Evolutionary conservation across 2,113 vertebrate genomes (phyloP).

Genomic region (Phalacrocorax carbo): DNA sequence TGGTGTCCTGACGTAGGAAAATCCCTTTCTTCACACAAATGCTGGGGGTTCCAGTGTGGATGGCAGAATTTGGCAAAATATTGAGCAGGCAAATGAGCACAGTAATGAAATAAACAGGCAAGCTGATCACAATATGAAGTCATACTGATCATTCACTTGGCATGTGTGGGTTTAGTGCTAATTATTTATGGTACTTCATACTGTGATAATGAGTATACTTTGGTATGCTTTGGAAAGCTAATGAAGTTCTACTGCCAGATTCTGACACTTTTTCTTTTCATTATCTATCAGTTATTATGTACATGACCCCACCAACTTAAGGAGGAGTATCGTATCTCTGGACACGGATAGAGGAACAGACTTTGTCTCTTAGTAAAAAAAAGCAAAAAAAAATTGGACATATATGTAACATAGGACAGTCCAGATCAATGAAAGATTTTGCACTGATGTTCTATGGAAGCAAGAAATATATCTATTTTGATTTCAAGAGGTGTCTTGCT

Average conservation of each 20-base stretch:
- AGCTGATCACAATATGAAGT: neutral
- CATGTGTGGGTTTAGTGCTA: neutral
- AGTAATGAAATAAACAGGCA: neutral
- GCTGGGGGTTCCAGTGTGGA: neutral
- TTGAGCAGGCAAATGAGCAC: neutral
- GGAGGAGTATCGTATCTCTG: neutral
- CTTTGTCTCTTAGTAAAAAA: neutral
- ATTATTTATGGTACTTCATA: conserved; percentile 34
- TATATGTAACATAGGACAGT: neutral
- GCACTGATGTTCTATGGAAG: neutral
- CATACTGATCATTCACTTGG: neutral
- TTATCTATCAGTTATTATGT: neutral
- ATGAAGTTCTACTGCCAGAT: conserved; percentile 5
- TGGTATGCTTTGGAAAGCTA: neutral
- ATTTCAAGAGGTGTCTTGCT: neutral
- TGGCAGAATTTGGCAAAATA: conserved; percentile 21
- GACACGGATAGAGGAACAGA: neutral
- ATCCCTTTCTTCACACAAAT: neutral
- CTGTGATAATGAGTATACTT: conserved; percentile 26
- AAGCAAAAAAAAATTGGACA: neutral
- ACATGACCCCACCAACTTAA: neutral
- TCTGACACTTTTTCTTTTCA: conserved; percentile 33
- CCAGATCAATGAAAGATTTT: neutral
- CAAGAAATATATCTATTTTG: neutral
- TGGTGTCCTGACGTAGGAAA: neutral